phyloP scores from a whole-genome alignment of 2,888 invertebrate genomes.

The Dryobota labecula region DNA sequence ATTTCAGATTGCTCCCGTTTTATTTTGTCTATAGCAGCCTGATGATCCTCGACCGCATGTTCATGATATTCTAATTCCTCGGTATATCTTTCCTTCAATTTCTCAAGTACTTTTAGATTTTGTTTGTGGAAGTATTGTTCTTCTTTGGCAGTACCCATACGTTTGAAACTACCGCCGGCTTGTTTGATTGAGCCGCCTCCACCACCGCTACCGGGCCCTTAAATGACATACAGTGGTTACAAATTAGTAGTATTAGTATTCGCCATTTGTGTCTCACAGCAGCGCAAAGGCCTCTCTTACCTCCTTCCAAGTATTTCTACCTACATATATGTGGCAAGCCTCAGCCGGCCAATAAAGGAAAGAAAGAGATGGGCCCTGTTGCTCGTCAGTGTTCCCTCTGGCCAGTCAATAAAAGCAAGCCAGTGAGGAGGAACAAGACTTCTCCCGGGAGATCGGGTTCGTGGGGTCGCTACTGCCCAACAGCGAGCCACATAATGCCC shows the following conservation, averaged over 20 bases:
- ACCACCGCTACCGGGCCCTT: neutral
- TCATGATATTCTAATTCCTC: neutral
- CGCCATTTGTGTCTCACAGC: neutral
- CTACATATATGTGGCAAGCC: no score
- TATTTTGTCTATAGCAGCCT: neutral
- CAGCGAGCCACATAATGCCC: neutral
- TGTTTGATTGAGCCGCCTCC: constrained; percentile 22
- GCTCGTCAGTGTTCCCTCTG: neutral
- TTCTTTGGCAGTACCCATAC: constrained; percentile 16
- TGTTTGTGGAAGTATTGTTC: constrained; percentile 30
- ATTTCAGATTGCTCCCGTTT: neutral
- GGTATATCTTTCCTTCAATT: neutral
- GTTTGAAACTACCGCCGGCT: constrained; percentile 30
- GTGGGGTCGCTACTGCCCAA: neutral
- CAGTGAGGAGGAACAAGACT: neutral
- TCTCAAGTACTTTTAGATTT: neutral
- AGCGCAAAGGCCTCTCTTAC: no score
- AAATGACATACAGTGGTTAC: neutral
- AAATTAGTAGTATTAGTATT: neutral
- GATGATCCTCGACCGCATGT: neutral
- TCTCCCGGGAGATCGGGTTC: neutral
- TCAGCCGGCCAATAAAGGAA: neutral
- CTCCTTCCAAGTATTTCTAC: no score
- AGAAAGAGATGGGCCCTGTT: neutral
- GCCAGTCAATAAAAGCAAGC: neutral